Evolutionary conservation across 2,888 invertebrate genomes (phyloP), one percentile per base, ranked within the genome.

Genomic region (Phania funesta): DNA sequence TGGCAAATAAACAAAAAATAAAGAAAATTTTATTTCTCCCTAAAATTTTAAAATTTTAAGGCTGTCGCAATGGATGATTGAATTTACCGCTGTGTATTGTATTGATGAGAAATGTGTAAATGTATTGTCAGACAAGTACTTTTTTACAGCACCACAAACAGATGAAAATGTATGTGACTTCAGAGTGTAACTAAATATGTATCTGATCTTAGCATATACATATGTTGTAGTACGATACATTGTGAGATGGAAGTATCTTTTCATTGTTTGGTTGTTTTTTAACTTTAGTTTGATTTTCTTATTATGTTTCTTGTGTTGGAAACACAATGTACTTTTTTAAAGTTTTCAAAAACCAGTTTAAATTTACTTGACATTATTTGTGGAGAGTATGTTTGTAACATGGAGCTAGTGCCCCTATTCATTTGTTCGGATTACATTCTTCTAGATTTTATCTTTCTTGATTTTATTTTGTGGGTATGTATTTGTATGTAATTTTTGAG

Each of bases 341-440:
- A 38, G 18, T 60, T 71, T 58, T 56, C 11, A 18, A 54, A 73
- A 62, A 62, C 60, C 60, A 60, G 60, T 52, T 73, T 41, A 60
- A 62, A 46, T 48, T 41, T 38, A 71, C 18, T 71, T 38, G 26
- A 7, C 20, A 38, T 38, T 38, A 38, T 18, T 29, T 16, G 48
- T 48, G 38, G 32, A 22, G 22, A 22, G 16, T 67, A 75, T 65
- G 29, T 65, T 18, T 56, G 38, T 41, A 41, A 64, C 24, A 6
- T 67, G 18, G 41, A 48, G 64, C 46, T 67, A 67, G 65, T 75
- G 54, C 73, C 73, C 73, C 62, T 62, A 62, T 73, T 73, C 52
- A 73, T 48, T 56, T 58, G 50, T 62, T 75, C 35, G 52, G 58
- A 58, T 20, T 18, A 20, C 4, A 48, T 46, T 22, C 7, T 2